phyloP scores from a whole-genome alignment of 2,888 invertebrate genomes.

The Cephus rjabovi region DNA sequence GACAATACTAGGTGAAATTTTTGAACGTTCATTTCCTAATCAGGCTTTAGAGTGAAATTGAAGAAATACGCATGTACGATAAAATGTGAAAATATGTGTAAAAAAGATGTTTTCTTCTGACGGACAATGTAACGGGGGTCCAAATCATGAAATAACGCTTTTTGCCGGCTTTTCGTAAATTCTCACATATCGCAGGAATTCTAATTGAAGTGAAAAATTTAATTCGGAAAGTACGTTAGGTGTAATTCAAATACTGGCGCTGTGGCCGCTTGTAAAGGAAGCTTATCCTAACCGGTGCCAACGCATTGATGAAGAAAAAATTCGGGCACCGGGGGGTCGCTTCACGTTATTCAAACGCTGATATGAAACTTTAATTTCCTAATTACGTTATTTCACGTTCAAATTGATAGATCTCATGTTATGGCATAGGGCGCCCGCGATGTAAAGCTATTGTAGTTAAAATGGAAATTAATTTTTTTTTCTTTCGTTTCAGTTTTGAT shows the following conservation, averaged over 20 bases:
- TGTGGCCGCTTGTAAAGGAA: no score
- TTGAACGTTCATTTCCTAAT: constrained; percentile 39
- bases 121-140: constrained; percentile 42
- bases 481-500: constrained; percentile 29
- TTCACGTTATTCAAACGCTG: neutral
- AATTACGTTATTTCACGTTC: constrained; percentile 11
- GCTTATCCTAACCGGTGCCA: no score
- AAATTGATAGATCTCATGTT: constrained; percentile 43
- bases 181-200: constrained; percentile 54
- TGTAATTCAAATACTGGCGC: neutral
- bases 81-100: constrained; percentile 15
- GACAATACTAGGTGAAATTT: constrained; percentile 56
- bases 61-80: constrained; percentile 20
- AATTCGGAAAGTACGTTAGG: constrained; percentile 21
- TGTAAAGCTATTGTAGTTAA: neutral
- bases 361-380: constrained; percentile 9
- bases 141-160: constrained; percentile 49
- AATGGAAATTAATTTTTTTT: constrained; percentile 14
- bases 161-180: constrained; percentile 50
- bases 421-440: constrained; percentile 19
- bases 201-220: constrained; percentile 11
- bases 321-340: constrained; percentile 18
- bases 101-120: neutral
- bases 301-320: constrained; percentile 2
- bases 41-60: constrained; percentile 26